These are phyloP conservation scores for Brenthis hecate DNA, from an alignment of 2,888 invertebrate genomes.

Conservation along the genomic window DNA sequence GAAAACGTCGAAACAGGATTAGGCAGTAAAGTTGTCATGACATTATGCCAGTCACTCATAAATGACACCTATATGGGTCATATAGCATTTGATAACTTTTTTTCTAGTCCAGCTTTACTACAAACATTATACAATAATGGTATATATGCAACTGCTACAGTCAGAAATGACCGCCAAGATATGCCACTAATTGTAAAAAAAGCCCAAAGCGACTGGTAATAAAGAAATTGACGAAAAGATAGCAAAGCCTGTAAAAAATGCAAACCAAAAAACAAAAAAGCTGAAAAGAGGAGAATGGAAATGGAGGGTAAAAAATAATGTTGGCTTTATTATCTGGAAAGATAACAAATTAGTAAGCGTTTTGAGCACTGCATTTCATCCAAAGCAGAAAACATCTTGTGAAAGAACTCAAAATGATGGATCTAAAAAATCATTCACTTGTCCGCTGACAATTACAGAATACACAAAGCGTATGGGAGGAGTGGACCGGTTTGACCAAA, in stretches of 20 bases:
- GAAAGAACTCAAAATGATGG: constrained; percentile 41
- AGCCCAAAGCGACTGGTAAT: background rate
- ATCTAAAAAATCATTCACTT: constrained; percentile 35
- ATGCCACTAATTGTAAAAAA: constrained; percentile 16
- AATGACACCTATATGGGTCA: constrained; percentile 7
- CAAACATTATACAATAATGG: constrained; percentile 21
- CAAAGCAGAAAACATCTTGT: constrained; percentile 39
- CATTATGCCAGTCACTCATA: constrained; percentile 9
- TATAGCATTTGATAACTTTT: constrained; percentile 13
- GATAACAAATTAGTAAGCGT: constrained; percentile 42
- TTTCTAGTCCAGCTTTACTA: constrained; percentile 13
- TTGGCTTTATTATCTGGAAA: constrained; percentile 43
- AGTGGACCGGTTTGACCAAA: constrained; percentile 29
- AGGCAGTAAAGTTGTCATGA: constrained; percentile 5
- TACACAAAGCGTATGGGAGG: constrained; percentile 14
- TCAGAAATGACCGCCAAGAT: constrained; percentile 7
- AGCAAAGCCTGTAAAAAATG: background rate
- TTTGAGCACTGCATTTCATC: constrained; percentile 43
- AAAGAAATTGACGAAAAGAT: background rate
- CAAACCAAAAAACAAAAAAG: constrained; percentile 27
- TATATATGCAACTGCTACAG: constrained; percentile 16
- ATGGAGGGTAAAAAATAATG: constrained; percentile 41
- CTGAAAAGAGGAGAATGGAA: constrained; percentile 40
- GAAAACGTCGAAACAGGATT: constrained; percentile 21
- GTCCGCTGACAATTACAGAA: constrained; percentile 22